These are phyloP conservation scores for Cynopterus sphinx DNA, from an alignment of 2,797 vertebrate species.

Conservation along the genomic window DNA sequence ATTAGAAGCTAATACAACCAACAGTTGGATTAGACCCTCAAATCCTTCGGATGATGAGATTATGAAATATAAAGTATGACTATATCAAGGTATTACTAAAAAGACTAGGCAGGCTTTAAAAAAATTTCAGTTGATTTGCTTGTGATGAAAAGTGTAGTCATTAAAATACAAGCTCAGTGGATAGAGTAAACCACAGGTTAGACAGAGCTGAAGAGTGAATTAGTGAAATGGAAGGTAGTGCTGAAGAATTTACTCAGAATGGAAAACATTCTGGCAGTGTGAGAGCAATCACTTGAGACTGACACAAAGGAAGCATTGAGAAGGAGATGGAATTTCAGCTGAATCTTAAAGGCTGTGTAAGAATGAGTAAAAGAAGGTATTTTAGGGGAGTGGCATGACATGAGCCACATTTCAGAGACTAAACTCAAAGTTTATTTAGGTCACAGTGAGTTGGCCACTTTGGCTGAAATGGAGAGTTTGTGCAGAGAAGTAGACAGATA, in stretches of 20 bases:
- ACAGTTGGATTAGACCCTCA: not conserved
- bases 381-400: not conserved
- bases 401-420: conserved; percentile 1
- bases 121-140: conserved; percentile 7
- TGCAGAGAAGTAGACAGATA: not conserved
- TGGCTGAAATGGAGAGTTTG: conserved; percentile 5
- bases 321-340: conserved; percentile 30
- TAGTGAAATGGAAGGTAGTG: conserved; percentile 14
- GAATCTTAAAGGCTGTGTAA: not conserved
- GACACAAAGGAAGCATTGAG: not conserved
- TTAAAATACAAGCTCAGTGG: conserved; percentile 34
- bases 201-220: conserved; percentile 25
- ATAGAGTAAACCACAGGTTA: conserved; percentile 31
- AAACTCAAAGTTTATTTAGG: not conserved
- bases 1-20: not conserved
- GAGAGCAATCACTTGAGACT: not conserved
- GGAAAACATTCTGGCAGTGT: not conserved
- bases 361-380: not conserved
- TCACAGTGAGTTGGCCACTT: not conserved
- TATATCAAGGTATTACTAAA: not conserved
- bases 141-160: conserved; percentile 24
- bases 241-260: not conserved
- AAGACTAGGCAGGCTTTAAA: not conserved
- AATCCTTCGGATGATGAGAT: not conserved
- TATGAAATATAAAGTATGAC: not conserved